phyloP scores from a whole-genome alignment of 1,140 invertebrate genomes.

The Bombyx mandarina region DNA sequence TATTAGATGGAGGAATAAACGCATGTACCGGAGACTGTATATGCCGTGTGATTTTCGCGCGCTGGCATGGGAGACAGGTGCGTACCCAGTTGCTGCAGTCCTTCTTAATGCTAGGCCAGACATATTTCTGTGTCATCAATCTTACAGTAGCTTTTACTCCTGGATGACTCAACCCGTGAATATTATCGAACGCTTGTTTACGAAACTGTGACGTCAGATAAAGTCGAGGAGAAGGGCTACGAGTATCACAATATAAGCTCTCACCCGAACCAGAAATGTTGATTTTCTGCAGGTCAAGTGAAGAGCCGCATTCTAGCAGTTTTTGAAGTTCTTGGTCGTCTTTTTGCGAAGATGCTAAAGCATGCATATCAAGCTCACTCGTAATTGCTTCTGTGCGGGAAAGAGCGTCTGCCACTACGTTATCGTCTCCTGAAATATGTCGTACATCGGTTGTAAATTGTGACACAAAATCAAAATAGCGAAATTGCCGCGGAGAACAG shows the following conservation, averaged over 20 bases:
- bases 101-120: slow-evolving; percentile 4
- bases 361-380: neutral
- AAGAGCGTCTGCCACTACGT: slow-evolving; percentile 2
- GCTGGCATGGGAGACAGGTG: neutral
- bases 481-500: neutral
- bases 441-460: slow-evolving; percentile 1
- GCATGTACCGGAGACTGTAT: neutral
- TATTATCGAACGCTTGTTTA: neutral
- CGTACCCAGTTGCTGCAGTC: slow-evolving; percentile 2
- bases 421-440: neutral
- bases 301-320: neutral
- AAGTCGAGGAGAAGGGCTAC: neutral
- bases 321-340: neutral
- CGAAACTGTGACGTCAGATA: neutral
- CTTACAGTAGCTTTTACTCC: neutral
- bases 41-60: slow-evolving; percentile 1
- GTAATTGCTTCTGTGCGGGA: neutral
- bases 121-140: neutral
- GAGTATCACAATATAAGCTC: neutral
- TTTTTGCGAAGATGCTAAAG: neutral
- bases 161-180: slow-evolving; percentile 2
- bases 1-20: neutral
- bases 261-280: neutral
- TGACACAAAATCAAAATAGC: neutral
- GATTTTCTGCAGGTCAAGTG: neutral